Conservation (phyloP, 2,888 invertebrate species). For the Lasioglossum malachurum region DNA sequence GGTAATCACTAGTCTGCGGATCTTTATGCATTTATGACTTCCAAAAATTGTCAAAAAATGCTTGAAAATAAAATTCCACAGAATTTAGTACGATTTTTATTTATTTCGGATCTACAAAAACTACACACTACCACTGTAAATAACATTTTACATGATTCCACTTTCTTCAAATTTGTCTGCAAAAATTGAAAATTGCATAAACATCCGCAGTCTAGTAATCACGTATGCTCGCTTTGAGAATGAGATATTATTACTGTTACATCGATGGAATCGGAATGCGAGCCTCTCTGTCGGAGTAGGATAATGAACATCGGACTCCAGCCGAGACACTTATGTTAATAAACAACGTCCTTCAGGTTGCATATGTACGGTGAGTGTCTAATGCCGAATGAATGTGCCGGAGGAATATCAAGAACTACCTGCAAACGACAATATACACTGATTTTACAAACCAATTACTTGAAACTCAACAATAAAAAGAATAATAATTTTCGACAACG, state of each 20-base stretch:
- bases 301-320: constrained; percentile 1
- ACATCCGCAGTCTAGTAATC: not conserved
- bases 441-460: constrained; percentile 49
- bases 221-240: constrained; percentile 7
- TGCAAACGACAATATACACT: constrained; percentile 83
- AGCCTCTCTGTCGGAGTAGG: constrained; percentile 9
- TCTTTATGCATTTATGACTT: too few relatives aligned
- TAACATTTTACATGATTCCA: too few relatives aligned
- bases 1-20: constrained; percentile 17
- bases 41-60: too few relatives aligned
- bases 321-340: constrained; percentile 62
- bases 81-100: too few relatives aligned
- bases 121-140: too few relatives aligned
- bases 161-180: too few relatives aligned
- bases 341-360: constrained; percentile 84
- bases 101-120: too few relatives aligned
- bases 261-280: constrained; percentile 2
- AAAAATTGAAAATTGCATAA: too few relatives aligned
- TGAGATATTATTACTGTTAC: constrained; percentile 38
- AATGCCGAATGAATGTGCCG: constrained; percentile 93
- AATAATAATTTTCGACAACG: not conserved
- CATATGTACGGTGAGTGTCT: constrained; percentile 93
- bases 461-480: not conserved
- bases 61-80: too few relatives aligned
- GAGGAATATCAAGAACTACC: constrained; percentile 88